A percentile compares a stretch with the other conserved stretches of the same genome.
Evolutionary conservation across 2,888 invertebrate species (phyloP).

Genomic region (Dasypolia templi): DNA sequence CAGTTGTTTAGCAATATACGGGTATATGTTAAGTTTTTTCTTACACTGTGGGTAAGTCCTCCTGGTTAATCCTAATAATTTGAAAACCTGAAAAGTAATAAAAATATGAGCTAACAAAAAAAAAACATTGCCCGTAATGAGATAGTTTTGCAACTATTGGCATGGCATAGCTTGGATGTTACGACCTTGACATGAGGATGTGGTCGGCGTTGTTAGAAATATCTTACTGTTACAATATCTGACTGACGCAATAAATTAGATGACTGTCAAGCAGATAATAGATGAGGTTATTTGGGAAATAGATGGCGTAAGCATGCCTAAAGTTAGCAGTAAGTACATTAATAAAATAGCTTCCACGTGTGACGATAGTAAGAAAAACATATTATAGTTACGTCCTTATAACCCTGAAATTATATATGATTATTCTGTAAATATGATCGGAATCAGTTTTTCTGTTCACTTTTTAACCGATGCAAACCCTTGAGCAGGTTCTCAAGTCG

Average conservation of each 20-base stretch:
- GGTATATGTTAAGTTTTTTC: too few relatives aligned
- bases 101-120: neutral
- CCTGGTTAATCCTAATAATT: neutral
- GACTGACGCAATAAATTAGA: constrained; percentile 21
- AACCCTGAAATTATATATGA: too few relatives aligned
- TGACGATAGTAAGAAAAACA: too few relatives aligned
- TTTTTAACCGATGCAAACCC: too few relatives aligned
- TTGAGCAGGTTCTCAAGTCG: too few relatives aligned
- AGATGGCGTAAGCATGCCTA: neutral
- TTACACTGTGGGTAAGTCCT: neutral
- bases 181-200: constrained; percentile 43
- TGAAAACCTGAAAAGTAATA: neutral
- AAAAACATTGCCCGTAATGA: constrained; percentile 5
- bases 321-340: neutral
- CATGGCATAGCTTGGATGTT: too few relatives aligned
- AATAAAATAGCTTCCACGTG: neutral
- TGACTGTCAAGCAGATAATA: neutral
- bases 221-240: constrained; percentile 27
- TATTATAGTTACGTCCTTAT: too few relatives aligned
- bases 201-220: constrained; percentile 9
- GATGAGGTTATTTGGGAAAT: neutral
- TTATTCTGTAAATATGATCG: too few relatives aligned
- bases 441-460: too few relatives aligned
- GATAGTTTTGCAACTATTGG: constrained; percentile 22
- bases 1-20: too few relatives aligned